phyloP scores from a whole-genome alignment of 2,888 invertebrate species.

The Drosophila siamana region DNA sequence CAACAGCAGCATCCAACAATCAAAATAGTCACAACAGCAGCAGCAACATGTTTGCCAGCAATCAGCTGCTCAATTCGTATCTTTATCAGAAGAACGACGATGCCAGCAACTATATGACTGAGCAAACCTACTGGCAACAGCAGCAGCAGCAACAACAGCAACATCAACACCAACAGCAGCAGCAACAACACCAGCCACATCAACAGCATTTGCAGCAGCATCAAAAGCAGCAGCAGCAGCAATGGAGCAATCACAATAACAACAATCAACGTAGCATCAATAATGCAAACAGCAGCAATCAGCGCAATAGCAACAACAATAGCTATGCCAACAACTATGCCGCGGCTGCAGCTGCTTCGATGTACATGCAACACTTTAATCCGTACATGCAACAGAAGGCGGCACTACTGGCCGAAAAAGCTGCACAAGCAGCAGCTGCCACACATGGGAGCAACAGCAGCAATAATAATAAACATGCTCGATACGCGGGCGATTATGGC shows the following conservation, averaged over 20 bases:
- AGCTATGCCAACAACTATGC: constrained; percentile 71
- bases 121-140: constrained; percentile 72
- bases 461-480: constrained; percentile 51
- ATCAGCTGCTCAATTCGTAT: constrained; percentile 71
- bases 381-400: constrained; percentile 76
- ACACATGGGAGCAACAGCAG: constrained; percentile 39
- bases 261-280: constrained; percentile 64
- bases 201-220: constrained; percentile 44
- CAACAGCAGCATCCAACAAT: constrained; percentile 42
- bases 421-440: constrained; percentile 67
- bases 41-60: constrained; percentile 72
- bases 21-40: constrained; percentile 60
- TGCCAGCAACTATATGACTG: constrained; percentile 60
- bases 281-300: constrained; percentile 36
- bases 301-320: constrained; percentile 54
- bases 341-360: constrained; percentile 69
- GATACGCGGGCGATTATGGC: constrained; percentile 68
- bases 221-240: constrained; percentile 45
- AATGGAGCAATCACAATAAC: constrained; percentile 44
- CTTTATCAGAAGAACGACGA: constrained; percentile 66
- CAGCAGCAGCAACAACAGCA: constrained; percentile 70
- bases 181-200: constrained; percentile 45
- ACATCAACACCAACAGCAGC: constrained; percentile 52
- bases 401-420: constrained; percentile 72
- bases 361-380: constrained; percentile 81